Evolutionary conservation across 2,888 invertebrate genomes (phyloP).

Genomic region (Thecophora atra): DNA sequence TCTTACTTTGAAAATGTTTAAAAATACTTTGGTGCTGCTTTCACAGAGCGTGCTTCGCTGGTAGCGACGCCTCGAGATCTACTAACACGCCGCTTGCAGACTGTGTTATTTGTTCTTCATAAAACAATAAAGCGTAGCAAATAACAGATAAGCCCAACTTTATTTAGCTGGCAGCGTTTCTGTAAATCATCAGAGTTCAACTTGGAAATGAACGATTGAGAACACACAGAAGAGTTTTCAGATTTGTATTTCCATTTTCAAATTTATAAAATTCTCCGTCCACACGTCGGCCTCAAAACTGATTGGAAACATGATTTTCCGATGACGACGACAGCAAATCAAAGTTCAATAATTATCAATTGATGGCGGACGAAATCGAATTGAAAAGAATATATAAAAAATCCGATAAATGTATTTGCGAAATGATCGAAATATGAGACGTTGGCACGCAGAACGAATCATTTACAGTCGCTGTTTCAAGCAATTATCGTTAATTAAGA

Average conservation of each 20-base stretch:
- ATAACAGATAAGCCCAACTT: conserved; percentile 8
- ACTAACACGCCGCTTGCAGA: background rate
- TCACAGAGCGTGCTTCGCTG: too few species aligned
- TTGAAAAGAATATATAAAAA: background rate
- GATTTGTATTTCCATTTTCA: too few species aligned
- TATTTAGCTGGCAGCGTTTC: background rate
- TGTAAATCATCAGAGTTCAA: background rate
- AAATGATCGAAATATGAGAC: background rate
- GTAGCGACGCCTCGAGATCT: too few species aligned
- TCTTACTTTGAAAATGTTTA: too few species aligned
- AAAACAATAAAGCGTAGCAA: background rate
- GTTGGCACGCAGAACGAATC: background rate
- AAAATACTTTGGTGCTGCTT: too few species aligned
- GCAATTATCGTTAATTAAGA: conserved; percentile 13
- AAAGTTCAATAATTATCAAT: background rate
- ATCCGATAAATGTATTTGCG: background rate
- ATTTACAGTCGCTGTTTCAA: background rate
- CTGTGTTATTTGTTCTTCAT: background rate
- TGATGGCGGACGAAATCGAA: background rate
- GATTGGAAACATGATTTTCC: too few species aligned
- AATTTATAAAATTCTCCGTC: too few species aligned
- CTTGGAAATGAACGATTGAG: background rate
- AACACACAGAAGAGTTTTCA: too few species aligned
- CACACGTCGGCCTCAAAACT: too few species aligned
- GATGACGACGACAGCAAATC: background rate